Conservation (phyloP, 2,113 vertebrate species). For the Emydura subglobosa region DNA sequence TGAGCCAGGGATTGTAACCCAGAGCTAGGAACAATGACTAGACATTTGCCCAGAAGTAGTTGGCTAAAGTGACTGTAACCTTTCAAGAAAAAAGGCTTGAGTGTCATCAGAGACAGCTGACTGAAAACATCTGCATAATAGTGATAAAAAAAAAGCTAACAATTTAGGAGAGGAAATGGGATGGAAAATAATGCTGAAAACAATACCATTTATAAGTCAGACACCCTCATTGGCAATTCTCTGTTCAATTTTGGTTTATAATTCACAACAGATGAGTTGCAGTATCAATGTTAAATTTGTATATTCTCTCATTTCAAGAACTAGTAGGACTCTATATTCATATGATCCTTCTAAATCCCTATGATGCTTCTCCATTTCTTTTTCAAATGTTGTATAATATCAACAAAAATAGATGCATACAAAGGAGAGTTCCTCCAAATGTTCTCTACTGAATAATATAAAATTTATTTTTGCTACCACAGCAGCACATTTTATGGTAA, state of each 20-base stretch:
- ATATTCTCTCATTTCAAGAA: background rate
- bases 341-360: background rate
- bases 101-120: background rate
- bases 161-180: background rate
- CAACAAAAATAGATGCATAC: slow-evolving; percentile 20
- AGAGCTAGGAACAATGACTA: background rate
- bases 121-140: background rate
- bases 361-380: background rate
- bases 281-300: background rate
- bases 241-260: background rate
- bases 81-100: background rate
- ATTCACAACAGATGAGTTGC: background rate
- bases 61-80: background rate
- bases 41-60: background rate
- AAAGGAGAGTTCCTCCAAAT: background rate
- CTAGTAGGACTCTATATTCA: background rate
- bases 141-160: background rate
- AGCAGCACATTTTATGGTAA: slow-evolving; percentile 33
- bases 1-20: background rate
- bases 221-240: background rate
- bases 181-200: background rate
- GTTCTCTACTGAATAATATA: background rate
- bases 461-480: slow-evolving; percentile 15
- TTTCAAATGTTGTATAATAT: background rate
- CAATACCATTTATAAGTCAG: background rate